A percentile compares a stretch with the other conserved stretches of the same genome.
Evolutionary conservation across 1,140 invertebrate species (phyloP).

Genomic region (Armadillidium nasatum): DNA sequence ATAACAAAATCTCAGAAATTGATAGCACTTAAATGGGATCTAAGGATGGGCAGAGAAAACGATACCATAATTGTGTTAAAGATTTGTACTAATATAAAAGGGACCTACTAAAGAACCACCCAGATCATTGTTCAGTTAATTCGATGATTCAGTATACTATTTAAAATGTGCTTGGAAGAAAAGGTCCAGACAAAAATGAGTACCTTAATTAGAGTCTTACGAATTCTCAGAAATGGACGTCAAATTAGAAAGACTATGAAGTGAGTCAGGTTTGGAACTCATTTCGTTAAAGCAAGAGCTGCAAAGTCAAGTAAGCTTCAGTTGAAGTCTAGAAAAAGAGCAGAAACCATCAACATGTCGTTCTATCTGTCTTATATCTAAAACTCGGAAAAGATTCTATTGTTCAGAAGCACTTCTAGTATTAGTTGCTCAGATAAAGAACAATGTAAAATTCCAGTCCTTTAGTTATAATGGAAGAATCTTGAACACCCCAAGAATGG

Average conservation of each 20-base stretch:
- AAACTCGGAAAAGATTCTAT: neutral
- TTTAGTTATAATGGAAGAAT: neutral
- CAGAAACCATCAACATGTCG: neutral
- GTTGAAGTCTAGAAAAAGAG: neutral
- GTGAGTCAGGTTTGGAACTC: conserved; percentile 38
- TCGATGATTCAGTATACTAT: conserved; percentile 36
- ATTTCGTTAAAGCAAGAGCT: conserved; percentile 18
- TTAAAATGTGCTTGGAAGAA: conserved; percentile 32
- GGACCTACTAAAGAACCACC: conserved; percentile 20
- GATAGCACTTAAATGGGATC: conserved; percentile 42
- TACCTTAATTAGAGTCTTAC: conserved; percentile 28
- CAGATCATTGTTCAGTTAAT: conserved; percentile 32
- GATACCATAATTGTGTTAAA: neutral
- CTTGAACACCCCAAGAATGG: neutral
- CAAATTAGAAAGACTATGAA: neutral
- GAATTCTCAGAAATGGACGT: neutral
- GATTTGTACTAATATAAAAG: neutral
- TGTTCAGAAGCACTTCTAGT: neutral
- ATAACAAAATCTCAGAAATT: conserved; percentile 40
- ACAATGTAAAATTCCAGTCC: neutral
- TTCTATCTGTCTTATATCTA: neutral
- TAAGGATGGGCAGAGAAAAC: conserved; percentile 25
- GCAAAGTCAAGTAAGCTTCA: conserved; percentile 18
- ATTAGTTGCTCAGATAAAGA: neutral
- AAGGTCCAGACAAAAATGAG: conserved; percentile 33